phyloP scores from a whole-genome alignment of 2,888 invertebrate genomes.

The Tortrix viridana region DNA sequence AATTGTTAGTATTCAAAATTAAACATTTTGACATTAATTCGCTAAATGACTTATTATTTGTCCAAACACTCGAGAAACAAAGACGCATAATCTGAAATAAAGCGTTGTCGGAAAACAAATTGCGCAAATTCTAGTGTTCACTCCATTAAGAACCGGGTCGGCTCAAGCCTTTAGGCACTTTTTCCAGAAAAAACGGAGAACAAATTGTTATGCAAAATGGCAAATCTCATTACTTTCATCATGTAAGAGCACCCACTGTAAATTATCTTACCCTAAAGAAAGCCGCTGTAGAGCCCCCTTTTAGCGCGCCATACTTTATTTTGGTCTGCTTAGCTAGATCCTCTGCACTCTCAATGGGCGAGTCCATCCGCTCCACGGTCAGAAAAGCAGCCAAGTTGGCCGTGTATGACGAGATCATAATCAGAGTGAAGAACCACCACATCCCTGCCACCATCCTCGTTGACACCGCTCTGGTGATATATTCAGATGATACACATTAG shows the following conservation, averaged over 20 bases:
- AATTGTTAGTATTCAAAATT: background rate
- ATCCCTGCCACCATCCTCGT: slow-evolving; percentile 95
- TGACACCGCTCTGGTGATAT: slow-evolving; percentile 88
- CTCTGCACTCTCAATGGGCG: slow-evolving; percentile 97
- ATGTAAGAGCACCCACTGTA: background rate
- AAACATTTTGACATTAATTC: slow-evolving; percentile 6
- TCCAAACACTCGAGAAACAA: slow-evolving; percentile 35
- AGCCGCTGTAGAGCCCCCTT: slow-evolving; percentile 95
- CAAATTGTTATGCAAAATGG: slow-evolving; percentile 21
- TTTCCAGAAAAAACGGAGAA: slow-evolving; percentile 1
- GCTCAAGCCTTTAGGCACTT: slow-evolving; percentile 1
- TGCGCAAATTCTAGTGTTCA: slow-evolving; percentile 34
- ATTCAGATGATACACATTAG: slow-evolving; percentile 16
- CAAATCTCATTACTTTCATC: slow-evolving; percentile 13
- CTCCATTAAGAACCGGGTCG: slow-evolving; percentile 29
- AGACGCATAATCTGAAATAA: slow-evolving; percentile 25
- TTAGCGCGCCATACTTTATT: slow-evolving; percentile 98
- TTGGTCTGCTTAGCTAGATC: slow-evolving; percentile 98
- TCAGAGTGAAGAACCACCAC: slow-evolving; percentile 98
- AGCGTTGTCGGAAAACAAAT: slow-evolving; percentile 28
- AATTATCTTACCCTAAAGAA: slow-evolving; percentile 92
- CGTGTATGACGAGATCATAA: slow-evolving; percentile 98
- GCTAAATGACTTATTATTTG: slow-evolving; percentile 12
- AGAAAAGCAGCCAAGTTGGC: slow-evolving; percentile 97
- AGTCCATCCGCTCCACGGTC: slow-evolving; percentile 96